A percentile compares a stretch with the other conserved stretches of the same genome.
Evolutionary conservation across 2,797 vertebrate species (phyloP).

Genomic region (Siniperca undulata): DNA sequence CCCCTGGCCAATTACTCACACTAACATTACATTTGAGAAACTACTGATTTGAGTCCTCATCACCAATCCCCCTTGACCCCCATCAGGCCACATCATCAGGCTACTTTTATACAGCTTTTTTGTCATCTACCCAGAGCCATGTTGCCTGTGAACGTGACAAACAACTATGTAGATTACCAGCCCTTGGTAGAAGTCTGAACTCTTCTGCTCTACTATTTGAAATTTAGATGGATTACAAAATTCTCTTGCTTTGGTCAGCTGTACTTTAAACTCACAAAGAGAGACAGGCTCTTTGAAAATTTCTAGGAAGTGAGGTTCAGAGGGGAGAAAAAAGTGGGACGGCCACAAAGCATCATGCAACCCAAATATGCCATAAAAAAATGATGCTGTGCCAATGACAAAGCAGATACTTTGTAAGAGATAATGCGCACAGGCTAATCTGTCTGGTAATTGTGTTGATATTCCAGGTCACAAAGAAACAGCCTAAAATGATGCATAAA

Average conservation of each 20-base stretch:
- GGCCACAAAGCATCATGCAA: not conserved
- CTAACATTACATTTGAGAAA: too few relatives aligned
- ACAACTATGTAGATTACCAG: not conserved
- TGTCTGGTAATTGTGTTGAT: not conserved
- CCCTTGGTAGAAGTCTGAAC: not conserved
- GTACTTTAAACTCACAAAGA: conserved; percentile 6
- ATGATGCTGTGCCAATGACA: not conserved
- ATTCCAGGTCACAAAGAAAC: conserved; percentile 1
- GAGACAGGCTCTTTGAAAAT: not conserved
- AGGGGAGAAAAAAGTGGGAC: not conserved
- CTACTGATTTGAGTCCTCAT: not conserved
- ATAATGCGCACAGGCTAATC: not conserved
- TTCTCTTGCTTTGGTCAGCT: not conserved
- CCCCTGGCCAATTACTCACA: too few relatives aligned
- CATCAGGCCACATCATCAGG: not conserved
- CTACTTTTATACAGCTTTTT: not conserved
- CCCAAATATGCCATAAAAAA: not conserved
- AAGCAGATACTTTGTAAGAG: not conserved
- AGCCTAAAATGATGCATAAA: not conserved
- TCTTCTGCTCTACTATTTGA: not conserved
- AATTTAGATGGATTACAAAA: not conserved
- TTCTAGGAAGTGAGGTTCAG: not conserved
- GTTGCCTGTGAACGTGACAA: not conserved
- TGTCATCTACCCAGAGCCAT: not conserved
- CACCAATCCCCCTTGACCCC: not conserved